Conservation (phyloP, 2,888 invertebrate species). For the Priocnemis perturbator region DNA sequence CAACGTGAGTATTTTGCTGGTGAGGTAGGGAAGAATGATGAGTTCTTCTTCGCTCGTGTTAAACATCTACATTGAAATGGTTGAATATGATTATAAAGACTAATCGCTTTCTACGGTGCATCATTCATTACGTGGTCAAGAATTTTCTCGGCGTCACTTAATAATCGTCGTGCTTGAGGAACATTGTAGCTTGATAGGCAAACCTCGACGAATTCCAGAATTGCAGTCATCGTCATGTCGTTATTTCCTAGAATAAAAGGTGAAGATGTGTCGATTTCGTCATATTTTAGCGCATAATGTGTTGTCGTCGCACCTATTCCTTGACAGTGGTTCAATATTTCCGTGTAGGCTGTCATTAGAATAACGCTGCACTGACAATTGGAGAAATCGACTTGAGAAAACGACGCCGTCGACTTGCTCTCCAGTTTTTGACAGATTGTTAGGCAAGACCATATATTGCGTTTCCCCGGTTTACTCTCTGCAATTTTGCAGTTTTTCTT, state of each 20-base stretch:
- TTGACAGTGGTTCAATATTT: constrained; percentile 79
- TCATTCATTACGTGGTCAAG: constrained; percentile 50
- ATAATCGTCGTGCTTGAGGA: constrained; percentile 78
- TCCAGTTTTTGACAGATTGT: constrained; percentile 29
- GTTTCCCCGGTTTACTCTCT: background rate
- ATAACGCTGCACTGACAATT: constrained; percentile 80
- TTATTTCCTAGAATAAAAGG: constrained; percentile 70
- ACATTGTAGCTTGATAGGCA: constrained; percentile 78
- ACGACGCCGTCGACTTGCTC: constrained; percentile 70
- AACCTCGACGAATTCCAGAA: constrained; percentile 79
- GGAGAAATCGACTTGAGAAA: constrained; percentile 77
- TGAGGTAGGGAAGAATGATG: constrained; percentile 66
- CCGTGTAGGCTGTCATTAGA: constrained; percentile 78
- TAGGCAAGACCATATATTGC: constrained; percentile 10
- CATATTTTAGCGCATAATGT: too few species aligned
- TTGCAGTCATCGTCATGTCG: constrained; percentile 77
- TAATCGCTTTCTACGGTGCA: background rate
- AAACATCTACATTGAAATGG: constrained; percentile 31
- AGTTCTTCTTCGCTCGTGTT: constrained; percentile 60
- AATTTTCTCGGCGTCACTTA: constrained; percentile 76
- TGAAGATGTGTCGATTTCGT: too few species aligned
- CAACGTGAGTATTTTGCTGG: constrained; percentile 74
- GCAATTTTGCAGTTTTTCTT: background rate
- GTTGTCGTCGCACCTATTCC: constrained; percentile 76
- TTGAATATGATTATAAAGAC: background rate